Conservation (phyloP, 2,113 vertebrate species). For the Perccottus glenii region DNA sequence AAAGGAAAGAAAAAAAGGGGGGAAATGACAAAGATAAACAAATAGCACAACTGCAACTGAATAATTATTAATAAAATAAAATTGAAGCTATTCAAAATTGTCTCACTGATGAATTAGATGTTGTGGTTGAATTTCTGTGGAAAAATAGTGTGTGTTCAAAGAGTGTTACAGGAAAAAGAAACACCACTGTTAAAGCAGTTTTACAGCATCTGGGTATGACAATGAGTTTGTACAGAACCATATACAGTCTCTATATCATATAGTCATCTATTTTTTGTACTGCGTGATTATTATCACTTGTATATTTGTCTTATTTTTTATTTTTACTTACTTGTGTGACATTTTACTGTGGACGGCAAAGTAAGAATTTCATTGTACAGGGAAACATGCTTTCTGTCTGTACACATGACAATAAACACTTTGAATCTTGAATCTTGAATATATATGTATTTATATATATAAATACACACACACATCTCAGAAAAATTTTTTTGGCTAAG, state of each 20-base stretch:
- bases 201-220: conserved; percentile 55
- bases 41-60: background rate
- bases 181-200: conserved; percentile 55
- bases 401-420: no score
- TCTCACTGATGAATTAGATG: background rate
- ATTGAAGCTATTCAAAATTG: background rate
- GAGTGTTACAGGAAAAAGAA: conserved; percentile 28
- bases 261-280: no score
- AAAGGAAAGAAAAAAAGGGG: background rate
- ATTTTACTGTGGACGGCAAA: no score
- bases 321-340: no score
- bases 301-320: no score
- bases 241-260: no score
- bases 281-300: no score
- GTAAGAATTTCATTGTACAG: no score
- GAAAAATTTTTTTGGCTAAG: conserved; percentile 20
- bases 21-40: background rate
- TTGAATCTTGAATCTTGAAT: no score
- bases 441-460: no score
- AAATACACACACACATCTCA: background rate
- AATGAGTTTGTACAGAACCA: conserved; percentile 43
- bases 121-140: background rate
- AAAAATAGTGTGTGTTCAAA: background rate
- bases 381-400: no score
- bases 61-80: background rate